Evolutionary conservation across 2,888 invertebrate species (phyloP).

Genomic region (Drosophila yooni): DNA sequence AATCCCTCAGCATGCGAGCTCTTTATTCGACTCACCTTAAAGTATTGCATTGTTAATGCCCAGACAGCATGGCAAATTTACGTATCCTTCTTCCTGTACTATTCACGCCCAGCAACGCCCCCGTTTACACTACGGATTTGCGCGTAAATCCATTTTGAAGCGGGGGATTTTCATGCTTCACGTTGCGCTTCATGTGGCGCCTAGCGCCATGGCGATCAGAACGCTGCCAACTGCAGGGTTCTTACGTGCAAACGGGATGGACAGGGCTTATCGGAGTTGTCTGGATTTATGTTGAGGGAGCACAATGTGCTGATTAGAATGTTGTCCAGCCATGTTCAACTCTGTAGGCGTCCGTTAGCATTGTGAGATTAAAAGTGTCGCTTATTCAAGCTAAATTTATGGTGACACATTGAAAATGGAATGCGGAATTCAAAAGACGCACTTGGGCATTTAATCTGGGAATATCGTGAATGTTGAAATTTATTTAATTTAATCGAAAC

Average conservation of each 20-base stretch:
- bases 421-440: conserved; percentile 13
- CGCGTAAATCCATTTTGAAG: conserved; percentile 63
- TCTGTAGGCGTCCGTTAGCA: not conserved
- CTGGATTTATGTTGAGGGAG: conserved; percentile 63
- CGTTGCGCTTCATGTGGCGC: conserved; percentile 52
- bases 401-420: conserved; percentile 28
- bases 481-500: conserved; percentile 68
- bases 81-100: conserved; percentile 38
- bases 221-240: conserved; percentile 41
- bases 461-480: conserved; percentile 16
- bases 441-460: conserved; percentile 30
- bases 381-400: conserved; percentile 69
- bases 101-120: conserved; percentile 34
- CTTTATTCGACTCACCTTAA: conserved; percentile 36
- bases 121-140: conserved; percentile 46
- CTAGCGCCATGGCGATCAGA: conserved; percentile 17
- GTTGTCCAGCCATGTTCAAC: conserved; percentile 26
- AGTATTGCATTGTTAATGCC: conserved; percentile 56
- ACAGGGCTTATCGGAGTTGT: conserved; percentile 66
- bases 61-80: conserved; percentile 66
- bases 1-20: conserved; percentile 8
- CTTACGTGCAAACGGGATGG: conserved; percentile 23
- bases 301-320: conserved; percentile 61
- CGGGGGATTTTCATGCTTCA: conserved; percentile 68
- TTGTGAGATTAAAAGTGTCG: conserved; percentile 68